Evolutionary conservation across 2,797 vertebrate species (phyloP), one percentile per base, ranked within the genome.

Genomic region (Oreortyx pictus): DNA sequence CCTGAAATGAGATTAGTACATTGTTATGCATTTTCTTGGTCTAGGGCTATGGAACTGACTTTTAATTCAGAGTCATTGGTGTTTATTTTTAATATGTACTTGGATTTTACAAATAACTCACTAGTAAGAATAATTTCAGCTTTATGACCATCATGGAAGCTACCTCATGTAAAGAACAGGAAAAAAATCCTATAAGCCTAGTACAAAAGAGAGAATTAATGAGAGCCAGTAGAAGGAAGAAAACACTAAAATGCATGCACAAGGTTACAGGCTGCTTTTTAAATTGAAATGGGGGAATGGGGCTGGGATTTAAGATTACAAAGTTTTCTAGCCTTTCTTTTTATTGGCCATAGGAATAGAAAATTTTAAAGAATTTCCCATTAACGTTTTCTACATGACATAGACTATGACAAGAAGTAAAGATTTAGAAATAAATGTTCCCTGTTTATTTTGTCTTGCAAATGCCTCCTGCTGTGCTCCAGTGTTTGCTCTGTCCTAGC

Each of bases 101-200:
- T 67, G 7, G 39, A 71, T 81, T 90, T 86, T 90, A 52, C 11
- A 72, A 89, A 92, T 77, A 75, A 80, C 67, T 92, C 57, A 12
- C n/a, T 50, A 46, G 14, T 1, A 79, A 92, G 80, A 73, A 37
- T 54, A 68, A 46, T 67, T 71, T 29, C 23, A 11, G 11, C 3
- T 75, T 88, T 67, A 54, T 64, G 20, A 4, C 6, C 25, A 71
- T 60, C 22, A 44, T 24, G 23, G 14, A 86, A 88, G 73, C 16
- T 17, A 41, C 16, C 4, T 68, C 8, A 20, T 46, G 5, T 71
- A 46, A 90, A 66, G 82, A 89, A 79, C 18, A 11, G 25, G 17
- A 1, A 5, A 11, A 73, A 44, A 50, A 0, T 71, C 50, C 11
- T 65, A 4, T 81, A 78, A 87, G 2, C 8, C 13, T 41, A 1